Percentiles rank a stretch among this genome's conserved stretches.
These are phyloP conservation scores for Xenops minutus DNA, from an alignment of 2,797 vertebrate genomes.

Conservation along the genomic window DNA sequence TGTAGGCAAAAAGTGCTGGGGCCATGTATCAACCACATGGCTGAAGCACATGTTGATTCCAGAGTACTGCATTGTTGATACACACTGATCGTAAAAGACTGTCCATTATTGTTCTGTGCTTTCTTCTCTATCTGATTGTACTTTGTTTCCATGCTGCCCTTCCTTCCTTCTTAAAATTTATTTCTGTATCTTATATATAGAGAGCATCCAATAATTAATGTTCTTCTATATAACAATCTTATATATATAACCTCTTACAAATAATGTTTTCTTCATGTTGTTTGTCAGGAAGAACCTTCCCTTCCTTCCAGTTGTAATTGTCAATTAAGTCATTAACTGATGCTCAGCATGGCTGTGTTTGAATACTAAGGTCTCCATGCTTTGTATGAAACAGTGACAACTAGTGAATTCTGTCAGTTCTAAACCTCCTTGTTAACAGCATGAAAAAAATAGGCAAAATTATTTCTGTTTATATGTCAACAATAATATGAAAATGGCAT, in stretches of 20 bases:
- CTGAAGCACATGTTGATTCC: background rate
- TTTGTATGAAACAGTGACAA: background rate
- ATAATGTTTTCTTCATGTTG: background rate
- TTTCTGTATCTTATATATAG: background rate
- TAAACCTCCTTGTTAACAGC: background rate
- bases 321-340: background rate
- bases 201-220: background rate
- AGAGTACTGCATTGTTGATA: background rate
- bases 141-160: background rate
- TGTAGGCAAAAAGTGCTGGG: background rate
- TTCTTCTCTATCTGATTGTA: background rate
- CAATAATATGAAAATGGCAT: background rate
- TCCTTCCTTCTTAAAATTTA: background rate
- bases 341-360: background rate
- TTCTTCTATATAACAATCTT: background rate
- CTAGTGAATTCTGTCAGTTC: background rate
- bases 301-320: background rate
- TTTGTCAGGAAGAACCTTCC: background rate
- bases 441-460: background rate
- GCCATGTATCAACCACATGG: background rate
- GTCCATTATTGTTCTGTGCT: background rate
- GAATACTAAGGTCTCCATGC: background rate
- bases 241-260: background rate
- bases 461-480: background rate
- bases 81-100: background rate